Percentiles rank a stretch among this genome's conserved stretches.
Evolutionary conservation across 2,113 vertebrate genomes (phyloP).

Genomic region (Microcebus jonahi): DNA sequence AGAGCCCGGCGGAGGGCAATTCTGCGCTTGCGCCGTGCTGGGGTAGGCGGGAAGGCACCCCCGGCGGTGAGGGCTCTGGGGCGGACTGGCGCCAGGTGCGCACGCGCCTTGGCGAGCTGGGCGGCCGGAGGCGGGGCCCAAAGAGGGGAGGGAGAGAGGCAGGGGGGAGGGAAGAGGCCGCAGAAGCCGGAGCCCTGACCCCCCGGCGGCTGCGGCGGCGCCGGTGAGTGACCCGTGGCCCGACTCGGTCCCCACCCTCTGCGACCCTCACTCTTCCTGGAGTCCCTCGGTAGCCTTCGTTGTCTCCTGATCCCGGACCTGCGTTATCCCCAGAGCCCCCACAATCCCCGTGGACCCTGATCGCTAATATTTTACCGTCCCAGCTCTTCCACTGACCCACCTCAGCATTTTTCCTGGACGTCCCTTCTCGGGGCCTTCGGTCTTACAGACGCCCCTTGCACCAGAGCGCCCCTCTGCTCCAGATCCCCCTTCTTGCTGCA

Average conservation of each 20-base stretch:
- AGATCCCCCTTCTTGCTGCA: slow-evolving; percentile 25
- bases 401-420: neutral
- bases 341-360: neutral
- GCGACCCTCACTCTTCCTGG: slow-evolving; percentile 8
- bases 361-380: neutral
- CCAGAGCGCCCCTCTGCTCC: neutral
- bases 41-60: neutral
- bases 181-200: slow-evolving; percentile 73
- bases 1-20: neutral
- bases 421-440: neutral
- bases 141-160: slow-evolving; percentile 24
- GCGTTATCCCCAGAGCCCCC: neutral
- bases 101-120: slow-evolving; percentile 31
- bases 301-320: neutral
- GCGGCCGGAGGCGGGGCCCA: slow-evolving; percentile 63
- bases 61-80: neutral
- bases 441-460: neutral
- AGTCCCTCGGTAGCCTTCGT: neutral
- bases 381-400: neutral
- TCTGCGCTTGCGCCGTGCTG: slow-evolving; percentile 61
- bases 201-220: slow-evolving; percentile 73
- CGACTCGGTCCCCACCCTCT: slow-evolving; percentile 46
- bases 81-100: neutral
- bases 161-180: slow-evolving; percentile 63
- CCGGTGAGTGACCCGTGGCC: slow-evolving; percentile 73